Evolutionary conservation across 2,888 invertebrate genomes (phyloP).

Genomic region (Conistra vaccinii): DNA sequence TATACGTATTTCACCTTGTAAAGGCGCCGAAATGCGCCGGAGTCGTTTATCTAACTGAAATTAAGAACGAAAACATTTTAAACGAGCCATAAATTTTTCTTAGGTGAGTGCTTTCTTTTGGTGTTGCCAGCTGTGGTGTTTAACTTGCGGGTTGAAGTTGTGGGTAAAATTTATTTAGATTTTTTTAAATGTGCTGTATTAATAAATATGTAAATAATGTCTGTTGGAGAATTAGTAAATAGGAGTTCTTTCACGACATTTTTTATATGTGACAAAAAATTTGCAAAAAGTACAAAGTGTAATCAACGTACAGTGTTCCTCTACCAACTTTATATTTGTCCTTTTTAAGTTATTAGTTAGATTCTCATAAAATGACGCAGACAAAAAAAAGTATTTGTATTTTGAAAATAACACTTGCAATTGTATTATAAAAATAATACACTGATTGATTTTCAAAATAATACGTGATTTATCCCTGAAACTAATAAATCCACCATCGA

Average conservation of each 20-base stretch:
- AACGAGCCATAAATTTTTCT: slow-evolving; percentile 84
- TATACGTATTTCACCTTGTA: slow-evolving; percentile 82
- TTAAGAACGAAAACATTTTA: slow-evolving; percentile 89
- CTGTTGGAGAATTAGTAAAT: neutral
- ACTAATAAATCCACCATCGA: slow-evolving; percentile 20
- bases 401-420: neutral
- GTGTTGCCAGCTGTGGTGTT: slow-evolving; percentile 77
- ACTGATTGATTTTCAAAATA: neutral
- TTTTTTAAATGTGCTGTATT: neutral
- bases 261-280: neutral
- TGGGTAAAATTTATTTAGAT: neutral
- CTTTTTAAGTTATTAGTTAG: neutral
- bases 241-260: neutral
- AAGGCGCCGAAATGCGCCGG: slow-evolving; percentile 84
- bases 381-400: neutral
- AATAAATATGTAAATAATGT: neutral
- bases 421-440: neutral
- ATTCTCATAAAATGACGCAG: neutral
- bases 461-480: slow-evolving; percentile 13
- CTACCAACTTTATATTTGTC: neutral
- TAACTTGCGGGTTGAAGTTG: slow-evolving; percentile 34
- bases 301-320: neutral
- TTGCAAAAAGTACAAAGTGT: neutral
- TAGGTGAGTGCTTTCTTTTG: slow-evolving; percentile 77
- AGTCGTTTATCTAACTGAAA: slow-evolving; percentile 86